Base-by-base conservation (phyloP, 1,140 invertebrate genomes). In the Penaeus japonicus region DNA sequence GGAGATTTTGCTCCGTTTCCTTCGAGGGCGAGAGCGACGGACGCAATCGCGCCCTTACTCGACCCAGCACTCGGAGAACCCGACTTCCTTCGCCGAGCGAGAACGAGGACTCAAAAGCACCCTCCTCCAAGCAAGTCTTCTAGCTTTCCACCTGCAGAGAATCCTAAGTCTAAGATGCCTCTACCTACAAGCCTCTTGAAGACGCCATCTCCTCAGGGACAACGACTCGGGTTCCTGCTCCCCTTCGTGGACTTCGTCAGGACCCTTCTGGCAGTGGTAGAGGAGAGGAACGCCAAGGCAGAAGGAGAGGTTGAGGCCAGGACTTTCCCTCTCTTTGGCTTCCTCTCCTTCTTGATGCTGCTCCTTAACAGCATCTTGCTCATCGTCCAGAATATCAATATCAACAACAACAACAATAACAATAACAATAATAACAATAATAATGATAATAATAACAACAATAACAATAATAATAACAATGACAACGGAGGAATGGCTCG, bases 291-390 rank as follows among this genome's bases (percentile, higher is more conserved):
- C 1, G n/a, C 24, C 10, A 12, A 57, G 22, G 24, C 22, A 3
- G 54, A 82, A 55, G 27, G 24, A 4, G 20, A 2, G 0, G 24
- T 55, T 1, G 18, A 27, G 24, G 27, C 17, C 17, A 27, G 70
- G 22, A 27, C 24, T n/a, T 85, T 85, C 53, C 83, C 83, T 0
- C 81, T 89, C 32, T 82, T 83, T 39, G 87, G 79, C 1, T 79
- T 89, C n/a, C 54, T 89, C 24, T 78, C 81, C 39, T 77, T 89
- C 54, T 39, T 89, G 27, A 83, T 89, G 79, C 62, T 83, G 0
- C 87, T 89, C 39, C 87, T 89, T 5, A 83, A 89, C 55, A 83
- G 87, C 24, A 53, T 89, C 32, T 55, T 89, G 22, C 79, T 89
- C 59, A 83, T 83, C 62, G 35, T 57, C 12, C 81, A 83, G 35